Base-by-base conservation (phyloP, 1,140 invertebrate genomes). In the Thaumetopoea pityocampa region DNA sequence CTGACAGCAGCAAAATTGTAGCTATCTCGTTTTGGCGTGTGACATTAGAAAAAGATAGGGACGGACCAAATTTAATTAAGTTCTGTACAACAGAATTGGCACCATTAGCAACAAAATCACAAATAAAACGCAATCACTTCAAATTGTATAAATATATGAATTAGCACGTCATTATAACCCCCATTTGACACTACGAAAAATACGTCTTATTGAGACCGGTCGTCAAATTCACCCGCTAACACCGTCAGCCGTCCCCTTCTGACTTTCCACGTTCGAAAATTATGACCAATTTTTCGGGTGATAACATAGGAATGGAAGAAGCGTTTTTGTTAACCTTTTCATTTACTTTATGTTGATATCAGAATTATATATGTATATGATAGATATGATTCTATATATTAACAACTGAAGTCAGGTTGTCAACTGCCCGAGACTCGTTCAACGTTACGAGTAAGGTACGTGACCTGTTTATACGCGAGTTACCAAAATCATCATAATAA, bases 181-280 rank as follows among this genome's bases (percentile, higher is more conserved):
- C 51, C 43, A 46, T 56, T 56, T 56, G 48, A 33, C 29, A 28
- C 51, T 54, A 57, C 34, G 38, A 29, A 53, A 63, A 64, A 64
- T 62, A 66, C 56, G 44, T 60, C 51, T 45, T 49, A 60, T 63
- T 60, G 53, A 53, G 51, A 46, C 43, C 53, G 48, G 59, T 64
- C 57, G 57, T 42, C 34, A 50, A 38, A 51, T 42, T 58, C 49
- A 55, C 49, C 34, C 58, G 53, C 53, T 53, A 46, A 52, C 32
- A 35, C 38, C 12, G 42, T 32, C n/a, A n/a, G n/a, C n/a, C n/a
- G 38, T 42, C 48, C 58, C 58, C 50, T 42, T 54, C 40, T 36
- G 47, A 36, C 40, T 56, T n/a, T 41, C 10, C 20, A 43, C 43
- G 32, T 35, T 51, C 47, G 44, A 62, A 57, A 62, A 54, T 62